Percentiles rank a stretch among this genome's conserved stretches.
phyloP scores from a whole-genome alignment of 1,140 invertebrate genomes.

The Pristionchus pacificus region DNA sequence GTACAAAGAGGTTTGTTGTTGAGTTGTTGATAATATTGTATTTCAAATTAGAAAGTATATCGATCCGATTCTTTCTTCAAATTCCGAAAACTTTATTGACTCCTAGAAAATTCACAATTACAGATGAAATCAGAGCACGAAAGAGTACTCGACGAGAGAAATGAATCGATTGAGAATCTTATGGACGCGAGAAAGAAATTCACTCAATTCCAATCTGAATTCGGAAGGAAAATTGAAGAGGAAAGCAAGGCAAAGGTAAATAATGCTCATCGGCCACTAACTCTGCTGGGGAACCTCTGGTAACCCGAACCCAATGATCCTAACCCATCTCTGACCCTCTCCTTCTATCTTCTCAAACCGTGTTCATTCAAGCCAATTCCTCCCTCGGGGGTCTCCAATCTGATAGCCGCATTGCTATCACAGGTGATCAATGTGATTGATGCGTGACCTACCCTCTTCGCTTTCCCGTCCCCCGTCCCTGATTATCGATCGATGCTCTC shows the following conservation, averaged over 20 bases:
- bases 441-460: neutral
- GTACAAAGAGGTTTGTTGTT: constrained; percentile 21
- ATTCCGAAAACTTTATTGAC: too few species aligned
- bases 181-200: constrained; percentile 36
- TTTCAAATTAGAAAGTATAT: too few species aligned
- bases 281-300: constrained; percentile 2
- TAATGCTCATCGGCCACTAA: too few species aligned
- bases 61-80: too few species aligned
- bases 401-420: neutral
- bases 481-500: too few species aligned
- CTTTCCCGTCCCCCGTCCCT: constrained; percentile 2
- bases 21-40: too few species aligned
- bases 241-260: constrained; percentile 22
- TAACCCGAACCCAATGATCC: too few species aligned
- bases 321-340: too few species aligned
- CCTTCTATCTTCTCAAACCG: too few species aligned
- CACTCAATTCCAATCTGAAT: constrained; percentile 34
- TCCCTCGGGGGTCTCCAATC: neutral
- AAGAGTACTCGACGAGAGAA: constrained; percentile 21
- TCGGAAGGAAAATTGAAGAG: constrained; percentile 25
- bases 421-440: neutral
- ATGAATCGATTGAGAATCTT: constrained; percentile 28
- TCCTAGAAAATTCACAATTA: neutral
- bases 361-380: too few species aligned
- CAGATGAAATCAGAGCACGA: constrained; percentile 10